These are phyloP conservation scores for Eupithecia abbreviata DNA, from an alignment of 2,888 invertebrate genomes.

Conservation along the genomic window DNA sequence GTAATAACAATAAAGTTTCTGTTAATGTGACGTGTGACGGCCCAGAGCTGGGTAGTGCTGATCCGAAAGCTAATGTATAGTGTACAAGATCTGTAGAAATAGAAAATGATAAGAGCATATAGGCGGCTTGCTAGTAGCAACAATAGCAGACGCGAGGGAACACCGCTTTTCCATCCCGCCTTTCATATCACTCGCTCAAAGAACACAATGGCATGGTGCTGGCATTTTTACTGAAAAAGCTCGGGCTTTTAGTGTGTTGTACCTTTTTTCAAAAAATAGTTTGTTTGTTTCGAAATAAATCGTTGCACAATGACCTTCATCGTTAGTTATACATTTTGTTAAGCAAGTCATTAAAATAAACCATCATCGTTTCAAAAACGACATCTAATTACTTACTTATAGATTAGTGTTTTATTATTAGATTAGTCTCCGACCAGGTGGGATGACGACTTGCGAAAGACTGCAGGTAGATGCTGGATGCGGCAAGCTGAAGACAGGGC, in stretches of 20 bases:
- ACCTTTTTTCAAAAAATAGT: neutral
- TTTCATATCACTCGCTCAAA: constrained; percentile 11
- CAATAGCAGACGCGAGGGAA: constrained; percentile 11
- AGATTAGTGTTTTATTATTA: too few species aligned
- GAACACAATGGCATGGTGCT: neutral
- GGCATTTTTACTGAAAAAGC: constrained; percentile 2
- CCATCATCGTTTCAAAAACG: neutral
- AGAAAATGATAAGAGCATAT: constrained; percentile 26
- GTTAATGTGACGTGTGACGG: constrained; percentile 36
- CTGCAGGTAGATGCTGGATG: too few species aligned
- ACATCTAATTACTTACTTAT: too few species aligned
- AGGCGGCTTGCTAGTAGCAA: constrained; percentile 21
- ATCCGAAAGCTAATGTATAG: constrained; percentile 38
- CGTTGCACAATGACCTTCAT: neutral
- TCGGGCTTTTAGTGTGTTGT: neutral
- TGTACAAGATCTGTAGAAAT: constrained; percentile 32
- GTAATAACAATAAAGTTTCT: constrained; percentile 43
- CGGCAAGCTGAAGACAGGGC: too few species aligned
- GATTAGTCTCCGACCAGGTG: too few species aligned
- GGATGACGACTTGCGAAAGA: too few species aligned
- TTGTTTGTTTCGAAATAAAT: neutral
- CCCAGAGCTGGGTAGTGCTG: constrained; percentile 32
- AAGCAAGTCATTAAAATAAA: neutral
- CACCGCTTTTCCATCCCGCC: constrained; percentile 6
- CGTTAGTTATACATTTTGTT: neutral